Percentiles rank a stretch among this genome's conserved stretches.
Evolutionary conservation across 2,888 invertebrate genomes (phyloP).

Genomic region (Athalia rosae): DNA sequence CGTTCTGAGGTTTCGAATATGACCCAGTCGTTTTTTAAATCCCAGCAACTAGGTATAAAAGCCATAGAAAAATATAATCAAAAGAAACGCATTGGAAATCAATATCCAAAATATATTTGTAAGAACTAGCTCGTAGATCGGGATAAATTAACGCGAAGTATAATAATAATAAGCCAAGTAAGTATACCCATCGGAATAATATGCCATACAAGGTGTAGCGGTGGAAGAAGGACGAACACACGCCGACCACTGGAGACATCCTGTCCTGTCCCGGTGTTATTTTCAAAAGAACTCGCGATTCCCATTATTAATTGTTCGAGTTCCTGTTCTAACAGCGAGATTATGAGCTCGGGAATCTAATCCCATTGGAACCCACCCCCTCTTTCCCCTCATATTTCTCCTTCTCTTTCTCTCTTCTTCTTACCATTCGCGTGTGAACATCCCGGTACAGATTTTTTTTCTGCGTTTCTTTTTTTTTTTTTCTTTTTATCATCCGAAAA

Average conservation of each 20-base stretch:
- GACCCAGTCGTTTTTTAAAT: no score
- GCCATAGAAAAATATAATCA: no score
- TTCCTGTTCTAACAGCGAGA: conserved; percentile 68
- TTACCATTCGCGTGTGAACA: background rate
- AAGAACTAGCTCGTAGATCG: no score
- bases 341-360: conserved; percentile 67
- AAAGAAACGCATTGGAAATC: no score
- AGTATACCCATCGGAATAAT: conserved; percentile 53
- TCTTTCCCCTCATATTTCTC: background rate
- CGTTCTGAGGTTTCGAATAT: no score
- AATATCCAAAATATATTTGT: no score
- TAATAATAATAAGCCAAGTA: no score
- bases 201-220: conserved; percentile 58
- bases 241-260: conserved; percentile 30
- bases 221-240: conserved; percentile 43
- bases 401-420: background rate
- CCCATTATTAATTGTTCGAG: conserved; percentile 70
- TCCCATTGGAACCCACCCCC: conserved; percentile 51
- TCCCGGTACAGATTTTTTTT: background rate
- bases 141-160: no score
- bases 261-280: conserved; percentile 20
- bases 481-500: no score
- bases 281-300: conserved; percentile 45
- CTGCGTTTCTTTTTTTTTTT: no score
- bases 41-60: no score